These are phyloP conservation scores for Drosophila longiperda DNA, from an alignment of 2,888 invertebrate genomes.

Conservation along the genomic window DNA sequence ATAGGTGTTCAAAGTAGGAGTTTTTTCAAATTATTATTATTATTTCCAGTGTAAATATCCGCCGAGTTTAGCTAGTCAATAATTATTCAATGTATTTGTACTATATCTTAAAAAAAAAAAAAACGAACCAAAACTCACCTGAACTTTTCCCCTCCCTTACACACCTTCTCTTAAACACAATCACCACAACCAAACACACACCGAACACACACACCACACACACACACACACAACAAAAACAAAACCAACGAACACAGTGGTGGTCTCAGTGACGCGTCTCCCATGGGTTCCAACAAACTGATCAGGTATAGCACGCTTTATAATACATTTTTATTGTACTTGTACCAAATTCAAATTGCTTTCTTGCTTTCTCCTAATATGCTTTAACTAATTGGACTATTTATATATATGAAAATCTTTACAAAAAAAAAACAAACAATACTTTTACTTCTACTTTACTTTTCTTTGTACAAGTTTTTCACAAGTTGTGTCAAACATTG, in stretches of 20 bases:
- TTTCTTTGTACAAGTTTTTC: conserved; percentile 81
- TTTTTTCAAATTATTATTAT: not conserved
- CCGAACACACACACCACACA: conserved; percentile 42
- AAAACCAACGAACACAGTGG: conserved; percentile 68
- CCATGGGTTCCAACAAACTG: conserved; percentile 86
- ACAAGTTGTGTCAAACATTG: conserved; percentile 84
- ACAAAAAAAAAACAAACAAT: conserved; percentile 24
- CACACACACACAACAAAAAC: conserved; percentile 43
- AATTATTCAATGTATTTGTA: conserved; percentile 16
- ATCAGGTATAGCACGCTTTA: conserved; percentile 85
- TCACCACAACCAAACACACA: conserved; percentile 55
- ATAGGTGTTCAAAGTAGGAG: conserved; percentile 1
- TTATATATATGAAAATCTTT: conserved; percentile 7
- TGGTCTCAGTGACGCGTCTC: conserved; percentile 85
- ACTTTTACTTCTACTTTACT: conserved; percentile 48
- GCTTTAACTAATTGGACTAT: conserved; percentile 67
- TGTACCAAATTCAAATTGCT: conserved; percentile 50
- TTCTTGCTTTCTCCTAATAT: conserved; percentile 65
- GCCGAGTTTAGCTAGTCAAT: conserved; percentile 2
- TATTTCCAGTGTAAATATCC: conserved; percentile 33
- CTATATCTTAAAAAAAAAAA: conserved; percentile 23
- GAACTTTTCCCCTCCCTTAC: conserved; percentile 67
- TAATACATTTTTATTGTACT: conserved; percentile 44
- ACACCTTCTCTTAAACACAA: conserved; percentile 61
- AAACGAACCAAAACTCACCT: conserved; percentile 56